Evolutionary conservation across 1,140 invertebrate genomes (phyloP).

Genomic region (Plectrocnemia conspersa): DNA sequence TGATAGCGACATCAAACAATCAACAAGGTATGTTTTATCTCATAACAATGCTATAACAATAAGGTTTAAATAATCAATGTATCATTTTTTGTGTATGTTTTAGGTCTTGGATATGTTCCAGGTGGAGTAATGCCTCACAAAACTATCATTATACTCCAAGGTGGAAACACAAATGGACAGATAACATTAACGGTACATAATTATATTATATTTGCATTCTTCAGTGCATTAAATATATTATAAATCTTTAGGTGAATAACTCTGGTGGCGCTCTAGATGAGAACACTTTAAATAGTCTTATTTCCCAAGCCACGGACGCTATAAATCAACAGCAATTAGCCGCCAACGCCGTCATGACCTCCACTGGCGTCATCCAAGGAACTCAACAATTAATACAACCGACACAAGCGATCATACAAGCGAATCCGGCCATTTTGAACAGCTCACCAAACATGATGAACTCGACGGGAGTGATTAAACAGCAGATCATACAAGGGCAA

Average conservation of each 20-base stretch:
- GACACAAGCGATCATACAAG: constrained; percentile 22
- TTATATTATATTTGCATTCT: neutral
- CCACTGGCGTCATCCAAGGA: constrained; percentile 27
- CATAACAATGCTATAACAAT: constrained; percentile 4
- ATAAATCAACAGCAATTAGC: constrained; percentile 42
- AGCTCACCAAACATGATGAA: constrained; percentile 11
- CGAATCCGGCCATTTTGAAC: constrained; percentile 12
- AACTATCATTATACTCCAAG: constrained; percentile 51
- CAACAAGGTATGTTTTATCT: constrained; percentile 21
- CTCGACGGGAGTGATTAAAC: constrained; percentile 33
- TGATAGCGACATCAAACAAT: constrained; percentile 26
- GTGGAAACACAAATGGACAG: constrained; percentile 44
- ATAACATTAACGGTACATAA: constrained; percentile 45
- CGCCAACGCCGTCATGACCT: constrained; percentile 22
- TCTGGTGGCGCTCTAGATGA: constrained; percentile 49
- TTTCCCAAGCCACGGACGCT: constrained; percentile 50
- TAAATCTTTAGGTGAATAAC: constrained; percentile 46
- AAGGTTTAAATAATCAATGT: constrained; percentile 5
- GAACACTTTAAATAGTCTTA: constrained; percentile 49
- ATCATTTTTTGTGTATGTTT: constrained; percentile 5
- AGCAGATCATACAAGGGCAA: constrained; percentile 50
- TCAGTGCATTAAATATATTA: neutral
- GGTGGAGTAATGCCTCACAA: constrained; percentile 39
- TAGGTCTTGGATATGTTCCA: constrained; percentile 28
- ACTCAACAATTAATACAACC: constrained; percentile 24